phyloP scores from a whole-genome alignment of 2,888 invertebrate genomes.

The Muscina levida region DNA sequence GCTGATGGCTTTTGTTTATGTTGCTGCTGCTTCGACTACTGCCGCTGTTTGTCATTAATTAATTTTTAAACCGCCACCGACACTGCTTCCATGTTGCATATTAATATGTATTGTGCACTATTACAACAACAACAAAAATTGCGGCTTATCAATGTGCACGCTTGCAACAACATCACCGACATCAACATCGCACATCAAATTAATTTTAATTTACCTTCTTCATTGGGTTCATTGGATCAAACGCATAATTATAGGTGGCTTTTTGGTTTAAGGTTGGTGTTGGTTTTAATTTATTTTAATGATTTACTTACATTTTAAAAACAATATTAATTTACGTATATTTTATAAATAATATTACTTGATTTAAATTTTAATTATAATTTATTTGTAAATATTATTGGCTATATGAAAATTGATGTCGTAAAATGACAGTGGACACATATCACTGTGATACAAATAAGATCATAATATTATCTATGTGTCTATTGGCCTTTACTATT shows the following conservation, averaged over 20 bases:
- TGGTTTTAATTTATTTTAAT: constrained; percentile 66
- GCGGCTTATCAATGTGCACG: constrained; percentile 39
- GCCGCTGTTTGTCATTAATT: constrained; percentile 17
- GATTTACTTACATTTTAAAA: background rate
- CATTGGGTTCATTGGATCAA: background rate
- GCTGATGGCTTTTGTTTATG: constrained; percentile 12
- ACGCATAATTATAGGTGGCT: constrained; percentile 87
- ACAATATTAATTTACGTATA: background rate
- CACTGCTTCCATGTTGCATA: constrained; percentile 32
- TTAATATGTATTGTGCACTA: constrained; percentile 3
- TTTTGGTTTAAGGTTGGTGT: constrained; percentile 95
- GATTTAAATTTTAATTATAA: too few relatives aligned
- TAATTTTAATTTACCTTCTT: constrained; percentile 26
- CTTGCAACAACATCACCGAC: constrained; percentile 14
- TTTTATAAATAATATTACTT: too few relatives aligned
- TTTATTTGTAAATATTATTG: too few relatives aligned
- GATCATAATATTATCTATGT: too few relatives aligned
- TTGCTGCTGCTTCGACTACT: constrained; percentile 5
- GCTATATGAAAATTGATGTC: too few relatives aligned
- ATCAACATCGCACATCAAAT: constrained; percentile 1
- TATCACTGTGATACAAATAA: too few relatives aligned
- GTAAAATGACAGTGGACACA: too few relatives aligned
- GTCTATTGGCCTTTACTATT: too few relatives aligned
- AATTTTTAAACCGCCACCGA: background rate
- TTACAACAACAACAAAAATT: constrained; percentile 23